phyloP scores from a whole-genome alignment of 2,888 invertebrate genomes.

The Cryptus viduatorius region DNA sequence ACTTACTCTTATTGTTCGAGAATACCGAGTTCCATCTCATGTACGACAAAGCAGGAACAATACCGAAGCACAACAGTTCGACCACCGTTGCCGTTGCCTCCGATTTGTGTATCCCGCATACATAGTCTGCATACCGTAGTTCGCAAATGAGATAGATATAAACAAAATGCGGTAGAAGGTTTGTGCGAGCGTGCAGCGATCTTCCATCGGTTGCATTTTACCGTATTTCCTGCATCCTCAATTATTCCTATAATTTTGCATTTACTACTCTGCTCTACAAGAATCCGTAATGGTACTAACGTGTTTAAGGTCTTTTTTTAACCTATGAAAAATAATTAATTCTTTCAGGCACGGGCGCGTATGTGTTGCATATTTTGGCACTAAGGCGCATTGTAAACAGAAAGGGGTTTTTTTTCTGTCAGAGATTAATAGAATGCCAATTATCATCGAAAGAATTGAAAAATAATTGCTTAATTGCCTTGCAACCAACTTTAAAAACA shows the following conservation, averaged over 20 bases:
- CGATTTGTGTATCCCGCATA: not conserved
- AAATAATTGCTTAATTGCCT: too few species aligned
- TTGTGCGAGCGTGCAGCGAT: constrained; percentile 13
- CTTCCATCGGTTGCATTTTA: not conserved
- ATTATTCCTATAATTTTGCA: constrained; percentile 21
- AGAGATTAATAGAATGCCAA: too few species aligned
- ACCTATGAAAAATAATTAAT: not conserved
- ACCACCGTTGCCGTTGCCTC: constrained; percentile 28
- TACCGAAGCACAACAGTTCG: constrained; percentile 39
- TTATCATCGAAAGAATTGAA: too few species aligned
- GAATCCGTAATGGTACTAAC: not conserved
- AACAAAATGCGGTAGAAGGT: constrained; percentile 26
- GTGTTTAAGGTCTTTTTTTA: not conserved
- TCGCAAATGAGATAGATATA: constrained; percentile 42
- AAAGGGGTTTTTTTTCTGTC: too few species aligned
- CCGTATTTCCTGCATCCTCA: constrained; percentile 18
- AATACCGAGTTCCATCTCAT: constrained; percentile 56
- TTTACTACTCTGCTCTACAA: not conserved
- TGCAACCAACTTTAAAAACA: not conserved
- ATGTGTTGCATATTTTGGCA: not conserved
- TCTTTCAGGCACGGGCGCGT: not conserved
- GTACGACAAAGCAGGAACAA: constrained; percentile 64
- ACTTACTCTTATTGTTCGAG: constrained; percentile 65
- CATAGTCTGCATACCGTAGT: constrained; percentile 27
- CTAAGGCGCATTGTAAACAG: not conserved